Evolutionary conservation across 2,797 vertebrate species (phyloP).

Genomic region (Melanotaenia trifasciata): DNA sequence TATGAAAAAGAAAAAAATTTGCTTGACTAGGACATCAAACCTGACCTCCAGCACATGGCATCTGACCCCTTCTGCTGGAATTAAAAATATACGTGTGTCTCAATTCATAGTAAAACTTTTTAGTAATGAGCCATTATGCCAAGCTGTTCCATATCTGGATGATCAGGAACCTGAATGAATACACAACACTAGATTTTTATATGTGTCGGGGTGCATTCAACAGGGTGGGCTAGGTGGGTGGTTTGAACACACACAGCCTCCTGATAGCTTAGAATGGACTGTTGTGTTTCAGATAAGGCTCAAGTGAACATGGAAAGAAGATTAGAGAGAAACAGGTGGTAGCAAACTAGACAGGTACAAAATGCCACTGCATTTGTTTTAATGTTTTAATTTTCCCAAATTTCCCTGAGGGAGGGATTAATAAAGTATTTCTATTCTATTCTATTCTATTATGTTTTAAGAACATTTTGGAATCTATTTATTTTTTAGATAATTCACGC

Average conservation of each 20-base stretch:
- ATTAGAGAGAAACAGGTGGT: background rate
- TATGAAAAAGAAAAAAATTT: no score
- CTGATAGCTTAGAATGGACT: background rate
- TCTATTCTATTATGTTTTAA: no score
- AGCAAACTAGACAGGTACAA: no score
- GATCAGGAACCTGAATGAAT: background rate
- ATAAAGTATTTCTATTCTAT: no score
- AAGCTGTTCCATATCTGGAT: background rate
- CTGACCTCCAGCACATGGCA: slow-evolving; percentile 1
- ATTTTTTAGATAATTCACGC: no score
- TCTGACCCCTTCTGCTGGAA: slow-evolving; percentile 5
- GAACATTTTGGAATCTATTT: no score
- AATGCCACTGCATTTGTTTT: no score
- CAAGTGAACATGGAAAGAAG: background rate
- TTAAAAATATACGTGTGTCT: background rate
- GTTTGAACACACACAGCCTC: background rate
- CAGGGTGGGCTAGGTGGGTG: background rate
- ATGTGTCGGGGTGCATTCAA: background rate
- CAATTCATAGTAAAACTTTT: background rate
- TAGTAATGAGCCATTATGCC: background rate
- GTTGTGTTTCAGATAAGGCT: background rate
- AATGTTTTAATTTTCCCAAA: no score
- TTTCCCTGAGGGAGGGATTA: no score
- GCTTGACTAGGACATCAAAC: no score
- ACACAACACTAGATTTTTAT: background rate